Percentiles rank a stretch among this genome's conserved stretches.
Evolutionary conservation across 2,113 vertebrate genomes (phyloP).

Genomic region (Spea multiplicata): DNA sequence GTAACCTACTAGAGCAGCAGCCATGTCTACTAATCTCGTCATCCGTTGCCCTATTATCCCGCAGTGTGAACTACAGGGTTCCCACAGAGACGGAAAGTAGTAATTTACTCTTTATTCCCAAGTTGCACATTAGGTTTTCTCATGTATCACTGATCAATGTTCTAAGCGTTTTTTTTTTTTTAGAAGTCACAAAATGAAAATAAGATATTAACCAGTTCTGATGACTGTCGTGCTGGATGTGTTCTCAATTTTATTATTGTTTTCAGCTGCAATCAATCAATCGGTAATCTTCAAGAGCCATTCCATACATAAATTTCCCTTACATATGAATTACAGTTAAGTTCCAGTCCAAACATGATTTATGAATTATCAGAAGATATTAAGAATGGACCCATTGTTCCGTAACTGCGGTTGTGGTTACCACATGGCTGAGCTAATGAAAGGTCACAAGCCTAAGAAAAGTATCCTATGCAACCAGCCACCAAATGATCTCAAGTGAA

Average conservation of each 20-base stretch:
- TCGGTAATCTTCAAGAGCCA: background rate
- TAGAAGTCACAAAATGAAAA: background rate
- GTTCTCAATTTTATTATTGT: background rate
- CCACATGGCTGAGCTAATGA: conserved; percentile 6
- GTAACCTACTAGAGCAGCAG: background rate
- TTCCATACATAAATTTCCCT: background rate
- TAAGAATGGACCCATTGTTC: conserved; percentile 15
- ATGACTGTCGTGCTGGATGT: background rate
- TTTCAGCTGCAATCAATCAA: background rate
- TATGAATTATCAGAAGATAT: conserved; percentile 1
- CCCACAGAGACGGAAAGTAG: background rate
- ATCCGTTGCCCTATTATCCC: background rate
- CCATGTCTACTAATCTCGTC: background rate
- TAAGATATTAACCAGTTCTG: background rate
- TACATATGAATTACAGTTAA: background rate
- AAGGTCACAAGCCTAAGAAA: conserved; percentile 9
- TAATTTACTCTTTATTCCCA: background rate
- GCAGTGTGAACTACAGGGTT: background rate
- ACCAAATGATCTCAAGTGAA: background rate
- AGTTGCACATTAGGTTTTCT: background rate
- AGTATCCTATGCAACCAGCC: background rate
- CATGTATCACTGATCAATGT: background rate
- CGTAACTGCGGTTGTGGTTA: background rate
- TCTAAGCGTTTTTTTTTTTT: background rate
- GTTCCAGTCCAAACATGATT: background rate